Percentiles rank a stretch among this genome's conserved stretches.
Conservation (phyloP, 1,140 invertebrate species). For the Idris sp. region DNA sequence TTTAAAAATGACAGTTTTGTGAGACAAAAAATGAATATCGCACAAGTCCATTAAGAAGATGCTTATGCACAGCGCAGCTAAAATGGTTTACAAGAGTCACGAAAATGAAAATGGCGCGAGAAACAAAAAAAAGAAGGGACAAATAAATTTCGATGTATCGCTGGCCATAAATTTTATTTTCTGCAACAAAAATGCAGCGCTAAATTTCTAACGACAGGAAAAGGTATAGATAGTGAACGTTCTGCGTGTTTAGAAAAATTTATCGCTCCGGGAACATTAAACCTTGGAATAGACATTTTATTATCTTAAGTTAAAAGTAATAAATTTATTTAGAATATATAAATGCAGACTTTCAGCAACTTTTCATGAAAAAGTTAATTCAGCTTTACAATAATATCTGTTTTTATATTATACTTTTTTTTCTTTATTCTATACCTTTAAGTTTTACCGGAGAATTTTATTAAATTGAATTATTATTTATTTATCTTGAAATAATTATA, state of each 20-base stretch:
- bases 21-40: conserved; percentile 42
- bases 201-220: conserved; percentile 49
- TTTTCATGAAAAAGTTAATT: no score
- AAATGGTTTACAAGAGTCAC: conserved; percentile 59
- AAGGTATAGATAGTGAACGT: conserved; percentile 46
- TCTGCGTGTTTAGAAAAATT: conserved; percentile 50
- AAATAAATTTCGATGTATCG: conserved; percentile 58
- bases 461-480: no score
- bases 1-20: conserved; percentile 38
- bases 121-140: conserved; percentile 18
- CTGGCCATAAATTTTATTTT: conserved; percentile 58
- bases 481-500: no score
- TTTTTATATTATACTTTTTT: no score
- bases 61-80: conserved; percentile 50
- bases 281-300: conserved; percentile 43
- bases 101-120: conserved; percentile 40
- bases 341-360: conserved; percentile 26
- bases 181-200: conserved; percentile 44
- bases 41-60: conserved; percentile 57
- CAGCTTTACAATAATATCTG: no score
- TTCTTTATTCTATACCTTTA: no score
- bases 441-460: no score
- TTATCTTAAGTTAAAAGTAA: conserved; percentile 41
- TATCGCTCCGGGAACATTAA: conserved; percentile 43
- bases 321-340: conserved; percentile 43